A percentile compares a stretch with the other conserved stretches of the same genome.
Conservation (phyloP, 2,888 invertebrate genomes). For the Elysia crispata region DNA sequence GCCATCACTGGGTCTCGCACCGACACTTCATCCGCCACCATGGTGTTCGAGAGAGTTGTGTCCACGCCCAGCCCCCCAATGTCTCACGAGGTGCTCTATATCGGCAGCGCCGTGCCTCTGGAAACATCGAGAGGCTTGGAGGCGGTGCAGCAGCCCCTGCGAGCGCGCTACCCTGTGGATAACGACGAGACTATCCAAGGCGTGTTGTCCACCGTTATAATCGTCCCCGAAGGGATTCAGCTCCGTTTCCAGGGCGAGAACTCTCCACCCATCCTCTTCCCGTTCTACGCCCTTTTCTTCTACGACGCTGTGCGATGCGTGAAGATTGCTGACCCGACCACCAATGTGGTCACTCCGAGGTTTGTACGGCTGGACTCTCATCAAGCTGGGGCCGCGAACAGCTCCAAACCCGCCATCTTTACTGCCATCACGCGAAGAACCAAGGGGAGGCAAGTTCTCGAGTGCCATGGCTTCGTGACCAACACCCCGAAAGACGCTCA, state of each 20-base stretch:
- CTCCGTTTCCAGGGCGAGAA: slow-evolving; percentile 88
- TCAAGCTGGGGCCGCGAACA: slow-evolving; percentile 61
- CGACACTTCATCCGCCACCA: background rate
- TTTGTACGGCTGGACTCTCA: slow-evolving; percentile 75
- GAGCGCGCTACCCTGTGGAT: slow-evolving; percentile 69
- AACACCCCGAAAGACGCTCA: slow-evolving; percentile 95
- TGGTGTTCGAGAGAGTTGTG: background rate
- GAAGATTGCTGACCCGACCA: slow-evolving; percentile 58
- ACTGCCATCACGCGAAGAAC: slow-evolving; percentile 74
- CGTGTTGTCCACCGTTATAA: slow-evolving; percentile 90
- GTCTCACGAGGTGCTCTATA: slow-evolving; percentile 72
- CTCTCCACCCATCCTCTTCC: slow-evolving; percentile 73
- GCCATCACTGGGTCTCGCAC: too few relatives aligned
- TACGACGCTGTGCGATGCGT: slow-evolving; percentile 76
- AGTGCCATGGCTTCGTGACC: slow-evolving; percentile 76
- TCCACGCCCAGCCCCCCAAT: background rate
- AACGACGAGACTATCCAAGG: slow-evolving; percentile 68
- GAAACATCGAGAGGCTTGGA: slow-evolving; percentile 73
- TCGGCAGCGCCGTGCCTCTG: slow-evolving; percentile 76
- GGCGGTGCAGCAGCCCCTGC: slow-evolving; percentile 73
- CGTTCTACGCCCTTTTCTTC: slow-evolving; percentile 72
- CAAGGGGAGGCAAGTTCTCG: slow-evolving; percentile 73
- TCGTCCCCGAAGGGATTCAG: slow-evolving; percentile 95
- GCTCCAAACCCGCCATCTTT: slow-evolving; percentile 74
- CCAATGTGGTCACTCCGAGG: slow-evolving; percentile 60